Conservation (phyloP, 1,140 invertebrate species). For the Brevipalpus yothersi region DNA sequence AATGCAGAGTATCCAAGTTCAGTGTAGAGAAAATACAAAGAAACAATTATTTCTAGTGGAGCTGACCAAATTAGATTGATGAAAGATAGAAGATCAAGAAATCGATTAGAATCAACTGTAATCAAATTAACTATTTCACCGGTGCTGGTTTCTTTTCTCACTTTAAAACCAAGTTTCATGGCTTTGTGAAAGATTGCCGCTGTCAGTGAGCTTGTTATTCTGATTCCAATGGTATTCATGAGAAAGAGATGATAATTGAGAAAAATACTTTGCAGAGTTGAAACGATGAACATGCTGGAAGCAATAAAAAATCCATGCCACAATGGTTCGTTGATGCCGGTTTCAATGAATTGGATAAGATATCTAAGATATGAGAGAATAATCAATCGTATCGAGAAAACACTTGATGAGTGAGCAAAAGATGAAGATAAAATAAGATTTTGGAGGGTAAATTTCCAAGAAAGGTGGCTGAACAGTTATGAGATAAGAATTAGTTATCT, state of each 20-base stretch:
- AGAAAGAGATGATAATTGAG: conserved; percentile 68
- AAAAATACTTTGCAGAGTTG: conserved; percentile 35
- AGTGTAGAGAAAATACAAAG: conserved; percentile 21
- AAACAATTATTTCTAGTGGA: conserved; percentile 19
- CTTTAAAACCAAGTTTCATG: conserved; percentile 18
- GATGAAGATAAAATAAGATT: no score
- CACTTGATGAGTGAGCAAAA: no score
- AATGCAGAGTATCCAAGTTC: conserved; percentile 48
- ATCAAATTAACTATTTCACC: conserved; percentile 35
- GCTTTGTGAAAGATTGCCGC: conserved; percentile 21
- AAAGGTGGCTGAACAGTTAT: no score
- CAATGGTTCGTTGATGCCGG: background rate
- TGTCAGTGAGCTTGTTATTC: conserved; percentile 18
- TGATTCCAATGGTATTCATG: conserved; percentile 35
- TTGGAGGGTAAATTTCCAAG: no score
- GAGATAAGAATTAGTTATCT: background rate
- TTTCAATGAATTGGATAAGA: background rate
- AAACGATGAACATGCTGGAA: background rate
- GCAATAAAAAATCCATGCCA: background rate
- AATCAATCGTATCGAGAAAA: no score
- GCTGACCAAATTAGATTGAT: conserved; percentile 17
- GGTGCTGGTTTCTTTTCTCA: conserved; percentile 24
- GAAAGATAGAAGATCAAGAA: conserved; percentile 11
- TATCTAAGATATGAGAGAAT: background rate
- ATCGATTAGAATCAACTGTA: conserved; percentile 26